A percentile compares a stretch with the other conserved stretches of the same genome.
Evolutionary conservation across 2,113 vertebrate genomes (phyloP).

Genomic region (Solea senegalensis): DNA sequence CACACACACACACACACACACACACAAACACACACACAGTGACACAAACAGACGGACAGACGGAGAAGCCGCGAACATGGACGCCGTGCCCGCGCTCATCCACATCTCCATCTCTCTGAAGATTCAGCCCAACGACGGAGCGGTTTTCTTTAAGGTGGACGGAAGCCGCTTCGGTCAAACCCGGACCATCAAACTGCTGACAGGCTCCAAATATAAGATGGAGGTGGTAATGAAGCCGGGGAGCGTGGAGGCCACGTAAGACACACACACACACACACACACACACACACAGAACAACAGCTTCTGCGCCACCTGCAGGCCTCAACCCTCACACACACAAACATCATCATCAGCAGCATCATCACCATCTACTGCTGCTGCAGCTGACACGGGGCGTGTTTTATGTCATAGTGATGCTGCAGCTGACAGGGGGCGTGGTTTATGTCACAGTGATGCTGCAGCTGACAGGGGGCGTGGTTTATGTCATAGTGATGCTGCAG

Average conservation of each 20-base stretch:
- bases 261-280: slow-evolving; percentile 19
- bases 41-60: no score
- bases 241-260: slow-evolving; percentile 90
- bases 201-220: slow-evolving; percentile 95
- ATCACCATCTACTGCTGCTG: no score
- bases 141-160: slow-evolving; percentile 97
- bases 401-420: no score
- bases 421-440: no score
- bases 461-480: no score
- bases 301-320: slow-evolving; percentile 12
- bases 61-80: slow-evolving; percentile 77
- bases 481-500: no score
- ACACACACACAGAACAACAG: no score
- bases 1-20: no score
- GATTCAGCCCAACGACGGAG: slow-evolving; percentile 94
- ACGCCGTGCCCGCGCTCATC: slow-evolving; percentile 88
- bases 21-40: no score
- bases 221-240: slow-evolving; percentile 91
- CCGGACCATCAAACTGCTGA: slow-evolving; percentile 96
- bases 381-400: no score
- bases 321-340: slow-evolving; percentile 1
- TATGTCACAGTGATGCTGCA: no score
- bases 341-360: no score
- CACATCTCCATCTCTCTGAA: slow-evolving; percentile 89
- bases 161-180: slow-evolving; percentile 95